Conservation (phyloP, 2,113 vertebrate species). For the Muntiacus reevesi region DNA sequence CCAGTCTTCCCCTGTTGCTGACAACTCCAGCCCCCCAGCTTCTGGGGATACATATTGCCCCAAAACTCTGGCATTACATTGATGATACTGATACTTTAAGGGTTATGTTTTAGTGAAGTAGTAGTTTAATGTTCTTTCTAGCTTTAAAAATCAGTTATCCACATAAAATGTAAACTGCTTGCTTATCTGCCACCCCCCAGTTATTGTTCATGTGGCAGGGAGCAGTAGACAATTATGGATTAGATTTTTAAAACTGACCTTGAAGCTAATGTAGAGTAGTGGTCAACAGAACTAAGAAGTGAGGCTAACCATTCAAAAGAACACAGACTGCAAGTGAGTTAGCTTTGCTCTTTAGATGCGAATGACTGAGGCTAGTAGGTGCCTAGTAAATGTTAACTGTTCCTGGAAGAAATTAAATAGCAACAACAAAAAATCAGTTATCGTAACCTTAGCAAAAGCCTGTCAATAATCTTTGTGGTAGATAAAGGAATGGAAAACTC, state of each 20-base stretch:
- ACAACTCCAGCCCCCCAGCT: neutral
- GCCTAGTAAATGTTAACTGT: constrained; percentile 75
- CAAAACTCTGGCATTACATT: neutral
- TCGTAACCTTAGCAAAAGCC: neutral
- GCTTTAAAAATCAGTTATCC: neutral
- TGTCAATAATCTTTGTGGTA: neutral
- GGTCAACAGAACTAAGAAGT: constrained; percentile 65
- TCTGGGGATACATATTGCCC: neutral
- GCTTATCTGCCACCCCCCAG: neutral
- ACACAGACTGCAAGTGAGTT: constrained; percentile 61
- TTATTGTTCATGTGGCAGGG: constrained; percentile 51
- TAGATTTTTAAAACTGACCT: constrained; percentile 54
- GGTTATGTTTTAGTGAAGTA: neutral
- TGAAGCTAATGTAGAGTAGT: constrained; percentile 68
- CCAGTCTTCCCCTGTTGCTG: neutral
- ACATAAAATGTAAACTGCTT: constrained; percentile 72
- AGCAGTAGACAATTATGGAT: constrained; percentile 60
- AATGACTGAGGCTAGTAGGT: constrained; percentile 68
- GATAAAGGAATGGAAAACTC: neutral
- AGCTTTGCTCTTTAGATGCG: constrained; percentile 74
- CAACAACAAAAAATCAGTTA: constrained; percentile 5
- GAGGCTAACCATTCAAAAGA: constrained; percentile 66
- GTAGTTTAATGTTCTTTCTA: neutral
- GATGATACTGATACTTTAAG: neutral
- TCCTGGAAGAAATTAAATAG: constrained; percentile 71